Evolutionary conservation across 2,113 vertebrate genomes (phyloP).

Genomic region (Microcebus tavaratra): DNA sequence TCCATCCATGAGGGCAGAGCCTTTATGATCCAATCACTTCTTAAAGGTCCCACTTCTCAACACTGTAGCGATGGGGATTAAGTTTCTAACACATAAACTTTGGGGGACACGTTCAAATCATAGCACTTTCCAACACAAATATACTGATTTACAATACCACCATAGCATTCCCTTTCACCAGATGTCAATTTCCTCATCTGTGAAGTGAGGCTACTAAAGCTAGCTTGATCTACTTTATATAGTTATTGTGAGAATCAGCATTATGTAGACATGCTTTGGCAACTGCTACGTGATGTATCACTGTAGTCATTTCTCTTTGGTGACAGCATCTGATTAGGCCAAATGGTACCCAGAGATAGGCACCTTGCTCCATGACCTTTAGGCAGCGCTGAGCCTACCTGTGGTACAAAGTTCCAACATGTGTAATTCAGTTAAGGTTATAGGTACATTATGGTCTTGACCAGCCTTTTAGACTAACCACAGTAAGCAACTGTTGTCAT

Average conservation of each 20-base stretch:
- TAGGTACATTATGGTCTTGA: background rate
- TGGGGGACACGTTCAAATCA: background rate
- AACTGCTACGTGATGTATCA: background rate
- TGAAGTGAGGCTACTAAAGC: background rate
- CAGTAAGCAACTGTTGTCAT: background rate
- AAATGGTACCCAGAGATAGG: background rate
- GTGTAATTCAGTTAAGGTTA: background rate
- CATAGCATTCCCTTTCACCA: background rate
- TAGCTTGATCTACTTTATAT: background rate
- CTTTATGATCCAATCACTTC: background rate
- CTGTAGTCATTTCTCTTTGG: background rate
- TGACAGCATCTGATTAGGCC: background rate
- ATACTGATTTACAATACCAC: background rate
- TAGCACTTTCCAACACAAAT: background rate
- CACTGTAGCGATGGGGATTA: background rate
- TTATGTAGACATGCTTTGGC: background rate
- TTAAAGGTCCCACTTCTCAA: background rate
- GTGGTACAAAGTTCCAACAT: background rate
- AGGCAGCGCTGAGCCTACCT: background rate
- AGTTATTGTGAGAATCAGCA: background rate
- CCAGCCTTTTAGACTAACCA: background rate
- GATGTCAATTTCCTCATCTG: background rate
- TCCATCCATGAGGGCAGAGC: background rate
- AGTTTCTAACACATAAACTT: background rate
- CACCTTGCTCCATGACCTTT: background rate